A percentile compares a stretch with the other conserved stretches of the same genome.
These are phyloP conservation scores for Capromys pilorides DNA, from an alignment of 2,797 vertebrate genomes.

Conservation along the genomic window DNA sequence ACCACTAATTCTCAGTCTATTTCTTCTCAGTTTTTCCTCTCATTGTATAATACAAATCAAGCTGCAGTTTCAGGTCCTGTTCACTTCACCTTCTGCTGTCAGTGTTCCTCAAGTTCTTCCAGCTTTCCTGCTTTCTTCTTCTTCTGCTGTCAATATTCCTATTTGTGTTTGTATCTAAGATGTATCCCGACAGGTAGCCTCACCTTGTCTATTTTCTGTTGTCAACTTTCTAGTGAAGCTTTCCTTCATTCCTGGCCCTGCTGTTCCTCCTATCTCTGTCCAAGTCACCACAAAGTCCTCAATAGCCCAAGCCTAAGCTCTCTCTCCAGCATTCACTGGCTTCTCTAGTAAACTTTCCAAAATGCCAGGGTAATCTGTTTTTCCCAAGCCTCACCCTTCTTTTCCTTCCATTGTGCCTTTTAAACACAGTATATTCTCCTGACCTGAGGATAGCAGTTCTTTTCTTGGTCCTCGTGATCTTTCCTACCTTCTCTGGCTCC, in stretches of 20 bases:
- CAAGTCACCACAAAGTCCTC: neutral
- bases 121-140: neutral
- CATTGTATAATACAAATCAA: neutral
- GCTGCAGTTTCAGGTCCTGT: neutral
- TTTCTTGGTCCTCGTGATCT: neutral
- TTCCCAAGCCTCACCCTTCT: neutral
- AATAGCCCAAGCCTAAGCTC: neutral
- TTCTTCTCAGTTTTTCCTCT: neutral
- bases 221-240: neutral
- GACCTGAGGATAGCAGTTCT: neutral
- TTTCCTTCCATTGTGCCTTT: neutral
- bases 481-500: neutral
- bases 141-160: neutral
- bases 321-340: neutral
- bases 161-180: neutral
- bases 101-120: neutral
- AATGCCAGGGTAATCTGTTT: neutral
- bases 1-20: neutral
- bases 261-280: neutral
- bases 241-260: neutral
- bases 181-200: neutral
- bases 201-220: neutral
- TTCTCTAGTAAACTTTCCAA: neutral
- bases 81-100: neutral
- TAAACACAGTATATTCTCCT: neutral